These are phyloP conservation scores for Ormyrus pomaceus DNA, from an alignment of 2,888 invertebrate genomes.

Conservation along the genomic window DNA sequence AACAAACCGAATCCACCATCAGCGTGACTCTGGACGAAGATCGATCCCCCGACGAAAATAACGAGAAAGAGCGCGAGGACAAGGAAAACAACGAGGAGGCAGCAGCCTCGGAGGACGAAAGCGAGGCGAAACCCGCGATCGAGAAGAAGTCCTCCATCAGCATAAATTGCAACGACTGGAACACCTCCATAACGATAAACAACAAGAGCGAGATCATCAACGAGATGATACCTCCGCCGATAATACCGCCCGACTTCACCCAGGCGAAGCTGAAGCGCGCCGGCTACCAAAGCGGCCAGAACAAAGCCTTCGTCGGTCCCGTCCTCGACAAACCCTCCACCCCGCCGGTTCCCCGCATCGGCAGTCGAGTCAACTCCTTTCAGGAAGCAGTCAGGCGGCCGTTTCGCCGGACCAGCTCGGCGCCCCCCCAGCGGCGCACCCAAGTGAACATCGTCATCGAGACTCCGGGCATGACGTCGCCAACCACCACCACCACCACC, in stretches of 20 bases:
- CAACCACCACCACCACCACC: too few relatives aligned
- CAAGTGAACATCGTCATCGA: slow-evolving; percentile 69
- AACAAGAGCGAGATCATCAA: not conserved
- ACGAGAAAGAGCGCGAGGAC: not conserved
- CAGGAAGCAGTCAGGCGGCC: not conserved
- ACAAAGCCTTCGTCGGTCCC: slow-evolving; percentile 67
- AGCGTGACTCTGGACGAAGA: not conserved
- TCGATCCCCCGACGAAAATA: not conserved
- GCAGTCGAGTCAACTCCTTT: slow-evolving; percentile 21
- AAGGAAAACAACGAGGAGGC: slow-evolving; percentile 1
- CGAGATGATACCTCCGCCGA: not conserved
- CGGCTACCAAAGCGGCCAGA: slow-evolving; percentile 66
- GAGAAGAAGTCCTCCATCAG: slow-evolving; percentile 59
- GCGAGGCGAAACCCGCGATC: not conserved
- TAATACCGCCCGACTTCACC: slow-evolving; percentile 48
- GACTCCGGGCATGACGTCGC: slow-evolving; percentile 53
- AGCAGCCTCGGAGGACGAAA: not conserved
- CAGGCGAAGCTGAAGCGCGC: slow-evolving; percentile 67
- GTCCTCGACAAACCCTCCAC: slow-evolving; percentile 57
- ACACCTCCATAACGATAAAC: slow-evolving; percentile 15
- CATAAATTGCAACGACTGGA: slow-evolving; percentile 58
- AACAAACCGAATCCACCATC: not conserved
- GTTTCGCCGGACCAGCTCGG: slow-evolving; percentile 64
- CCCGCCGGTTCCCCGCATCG: slow-evolving; percentile 21
- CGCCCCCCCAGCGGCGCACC: slow-evolving; percentile 67